Percentiles rank a stretch among this genome's conserved stretches.
phyloP scores from a whole-genome alignment of 2,113 vertebrate species.

The Meleagris gallopavo region DNA sequence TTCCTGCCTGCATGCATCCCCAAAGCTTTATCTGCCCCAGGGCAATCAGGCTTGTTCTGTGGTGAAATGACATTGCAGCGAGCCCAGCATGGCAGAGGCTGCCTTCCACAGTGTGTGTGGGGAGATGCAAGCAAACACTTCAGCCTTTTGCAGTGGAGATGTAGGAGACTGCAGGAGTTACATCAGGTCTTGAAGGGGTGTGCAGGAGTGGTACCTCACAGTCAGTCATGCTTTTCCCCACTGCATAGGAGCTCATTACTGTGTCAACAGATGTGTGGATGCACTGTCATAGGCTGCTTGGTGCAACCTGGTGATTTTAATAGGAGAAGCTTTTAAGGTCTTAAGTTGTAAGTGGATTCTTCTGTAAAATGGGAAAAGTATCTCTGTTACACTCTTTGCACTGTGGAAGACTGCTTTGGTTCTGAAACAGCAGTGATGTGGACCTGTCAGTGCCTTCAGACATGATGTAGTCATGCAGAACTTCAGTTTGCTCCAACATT shows the following conservation, averaged over 20 bases:
- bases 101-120: background rate
- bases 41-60: too few species aligned
- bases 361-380: background rate
- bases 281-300: background rate
- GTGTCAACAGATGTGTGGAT: accelerated
- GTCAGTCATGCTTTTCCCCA: accelerated
- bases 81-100: accelerated
- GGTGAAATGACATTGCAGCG: accelerated
- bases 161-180: too few species aligned
- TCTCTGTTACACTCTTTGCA: background rate
- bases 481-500: background rate
- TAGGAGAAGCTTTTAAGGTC: background rate
- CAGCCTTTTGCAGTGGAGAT: background rate
- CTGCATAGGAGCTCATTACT: background rate
- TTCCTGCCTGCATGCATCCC: background rate
- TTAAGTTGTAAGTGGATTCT: too few species aligned
- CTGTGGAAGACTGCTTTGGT: accelerated
- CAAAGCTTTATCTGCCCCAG: background rate
- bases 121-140: background rate
- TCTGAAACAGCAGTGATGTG: background rate
- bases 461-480: background rate
- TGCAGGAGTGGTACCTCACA: background rate
- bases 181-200: accelerated
- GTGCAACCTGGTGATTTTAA: background rate
- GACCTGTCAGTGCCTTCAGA: background rate